A percentile compares a stretch with the other conserved stretches of the same genome.
Evolutionary conservation across 2,797 vertebrate genomes (phyloP).

Genomic region (Myotis planiceps): DNA sequence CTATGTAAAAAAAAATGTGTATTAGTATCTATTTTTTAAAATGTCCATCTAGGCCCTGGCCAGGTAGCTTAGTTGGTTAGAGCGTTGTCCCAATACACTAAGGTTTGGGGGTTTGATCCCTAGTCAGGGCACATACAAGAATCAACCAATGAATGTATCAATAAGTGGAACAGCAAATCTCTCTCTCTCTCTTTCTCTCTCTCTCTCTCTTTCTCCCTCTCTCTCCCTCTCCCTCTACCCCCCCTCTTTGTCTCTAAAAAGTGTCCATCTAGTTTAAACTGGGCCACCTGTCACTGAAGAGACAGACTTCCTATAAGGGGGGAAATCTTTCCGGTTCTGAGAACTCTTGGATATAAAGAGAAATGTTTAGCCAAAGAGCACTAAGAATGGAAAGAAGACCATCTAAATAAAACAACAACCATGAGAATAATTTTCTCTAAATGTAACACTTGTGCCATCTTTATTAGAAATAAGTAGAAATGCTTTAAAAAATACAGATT

Average conservation of each 20-base stretch:
- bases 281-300: not conserved
- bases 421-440: not conserved
- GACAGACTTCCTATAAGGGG: not conserved
- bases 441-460: not conserved
- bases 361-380: not conserved
- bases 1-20: not conserved
- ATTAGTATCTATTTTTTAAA: not conserved
- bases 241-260: not conserved
- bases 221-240: not conserved
- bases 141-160: not conserved
- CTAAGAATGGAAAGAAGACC: not conserved
- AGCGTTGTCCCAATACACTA: not conserved
- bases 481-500: not conserved
- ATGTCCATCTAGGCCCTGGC: not conserved
- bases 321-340: not conserved
- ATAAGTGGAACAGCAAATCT: not conserved
- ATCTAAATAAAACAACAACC: not conserved
- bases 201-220: not conserved
- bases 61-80: not conserved
- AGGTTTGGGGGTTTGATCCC: not conserved
- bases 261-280: not conserved
- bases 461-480: slow-evolving; percentile 1
- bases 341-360: not conserved
- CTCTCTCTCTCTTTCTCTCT: not conserved
- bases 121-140: not conserved